Conservation (phyloP, 2,888 invertebrate genomes). For the Ellobium chinense region DNA sequence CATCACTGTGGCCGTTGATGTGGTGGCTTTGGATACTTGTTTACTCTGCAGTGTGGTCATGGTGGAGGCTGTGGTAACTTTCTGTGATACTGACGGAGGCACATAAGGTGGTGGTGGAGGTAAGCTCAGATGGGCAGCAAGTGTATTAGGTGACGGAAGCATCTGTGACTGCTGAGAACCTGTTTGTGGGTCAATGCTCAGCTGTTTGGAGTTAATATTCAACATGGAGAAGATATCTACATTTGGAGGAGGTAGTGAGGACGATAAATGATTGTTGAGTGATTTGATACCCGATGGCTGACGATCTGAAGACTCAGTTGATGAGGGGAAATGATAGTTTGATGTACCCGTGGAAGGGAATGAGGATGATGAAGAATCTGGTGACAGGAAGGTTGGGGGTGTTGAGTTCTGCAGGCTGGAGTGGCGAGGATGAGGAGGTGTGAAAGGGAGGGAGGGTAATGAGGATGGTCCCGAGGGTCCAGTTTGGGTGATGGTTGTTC, state of each 20-base stretch:
- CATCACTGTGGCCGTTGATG: not conserved
- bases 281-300: not conserved
- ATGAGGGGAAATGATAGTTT: constrained; percentile 13
- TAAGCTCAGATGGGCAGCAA: constrained; percentile 37
- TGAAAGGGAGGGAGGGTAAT: constrained; percentile 16
- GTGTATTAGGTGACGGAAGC: constrained; percentile 49
- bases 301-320: not conserved
- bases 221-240: constrained; percentile 39
- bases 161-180: constrained; percentile 33
- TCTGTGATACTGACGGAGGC: constrained; percentile 33
- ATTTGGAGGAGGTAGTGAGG: constrained; percentile 3
- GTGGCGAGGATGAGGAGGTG: constrained; percentile 26
- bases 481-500: constrained; percentile 24
- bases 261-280: constrained; percentile 21
- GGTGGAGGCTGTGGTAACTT: constrained; percentile 17
- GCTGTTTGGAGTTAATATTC: constrained; percentile 32
- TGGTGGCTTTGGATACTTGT: not conserved
- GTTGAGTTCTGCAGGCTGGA: not conserved
- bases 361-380: constrained; percentile 16
- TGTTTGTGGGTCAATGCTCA: constrained; percentile 20
- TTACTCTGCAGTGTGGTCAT: constrained; percentile 15
- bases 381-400: constrained; percentile 24
- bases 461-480: constrained; percentile 35
- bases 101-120: constrained; percentile 48
- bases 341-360: not conserved